phyloP scores from a whole-genome alignment of 2,113 vertebrate species.

The Phalacrocorax aristotelis region DNA sequence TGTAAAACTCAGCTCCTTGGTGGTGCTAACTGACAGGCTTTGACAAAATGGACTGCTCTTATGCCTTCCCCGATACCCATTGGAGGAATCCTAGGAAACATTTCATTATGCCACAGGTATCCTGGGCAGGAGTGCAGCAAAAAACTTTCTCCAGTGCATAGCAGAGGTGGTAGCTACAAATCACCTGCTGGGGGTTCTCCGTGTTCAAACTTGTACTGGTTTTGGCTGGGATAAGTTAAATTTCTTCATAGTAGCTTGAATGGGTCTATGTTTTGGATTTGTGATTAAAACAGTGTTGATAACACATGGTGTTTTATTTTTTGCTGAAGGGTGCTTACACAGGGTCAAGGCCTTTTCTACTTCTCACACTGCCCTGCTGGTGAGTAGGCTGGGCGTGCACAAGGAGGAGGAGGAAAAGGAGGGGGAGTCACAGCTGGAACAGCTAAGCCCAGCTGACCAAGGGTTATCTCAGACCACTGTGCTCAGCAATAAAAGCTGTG shows the following conservation, averaged over 20 bases:
- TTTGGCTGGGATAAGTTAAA: not conserved
- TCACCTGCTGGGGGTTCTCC: not conserved
- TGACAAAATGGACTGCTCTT: not conserved
- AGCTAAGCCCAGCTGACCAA: not conserved
- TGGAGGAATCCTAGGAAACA: not conserved
- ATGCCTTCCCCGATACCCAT: rapidly evolving
- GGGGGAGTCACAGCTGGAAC: not conserved
- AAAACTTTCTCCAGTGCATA: not conserved
- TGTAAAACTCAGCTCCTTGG: not conserved
- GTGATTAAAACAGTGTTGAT: not conserved
- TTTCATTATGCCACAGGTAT: not conserved
- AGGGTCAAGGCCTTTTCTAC: not conserved
- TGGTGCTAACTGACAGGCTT: not conserved
- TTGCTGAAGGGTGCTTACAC: not conserved
- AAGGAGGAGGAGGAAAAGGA: not conserved
- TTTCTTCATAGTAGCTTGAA: not conserved
- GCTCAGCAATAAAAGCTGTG: not conserved
- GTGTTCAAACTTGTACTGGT: not conserved
- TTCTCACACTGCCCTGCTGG: not conserved
- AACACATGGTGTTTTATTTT: not conserved
- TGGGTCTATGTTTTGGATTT: not conserved
- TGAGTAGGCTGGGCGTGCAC: not conserved
- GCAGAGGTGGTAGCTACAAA: not conserved
- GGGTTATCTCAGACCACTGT: rapidly evolving
- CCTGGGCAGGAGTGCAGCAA: not conserved